phyloP scores from a whole-genome alignment of 2,888 invertebrate species.

The Clitarchus hookeri region DNA sequence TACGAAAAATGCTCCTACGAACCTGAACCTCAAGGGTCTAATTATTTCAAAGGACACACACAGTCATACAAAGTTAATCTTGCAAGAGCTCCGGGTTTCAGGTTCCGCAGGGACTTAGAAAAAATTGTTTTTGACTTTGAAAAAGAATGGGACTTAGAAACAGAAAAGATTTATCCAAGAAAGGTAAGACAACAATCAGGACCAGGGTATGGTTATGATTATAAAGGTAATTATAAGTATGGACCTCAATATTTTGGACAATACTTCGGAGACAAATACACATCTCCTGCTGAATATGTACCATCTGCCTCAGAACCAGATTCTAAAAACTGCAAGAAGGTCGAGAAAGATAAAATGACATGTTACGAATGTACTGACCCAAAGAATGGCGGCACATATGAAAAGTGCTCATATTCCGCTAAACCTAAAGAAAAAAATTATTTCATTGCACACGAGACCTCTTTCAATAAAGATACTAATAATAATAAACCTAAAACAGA shows the following conservation, averaged over 20 bases:
- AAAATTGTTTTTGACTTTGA: constrained; percentile 28
- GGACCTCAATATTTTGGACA: constrained; percentile 51
- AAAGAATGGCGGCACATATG: constrained; percentile 75
- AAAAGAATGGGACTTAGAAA: constrained; percentile 25
- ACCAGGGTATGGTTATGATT: constrained; percentile 26
- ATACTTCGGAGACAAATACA: constrained; percentile 46
- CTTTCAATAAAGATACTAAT: constrained; percentile 34
- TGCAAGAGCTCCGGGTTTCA: constrained; percentile 32
- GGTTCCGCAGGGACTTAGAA: constrained; percentile 33
- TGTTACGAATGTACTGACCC: constrained; percentile 70
- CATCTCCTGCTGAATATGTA: constrained; percentile 30
- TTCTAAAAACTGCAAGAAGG: constrained; percentile 37
- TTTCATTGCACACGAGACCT: constrained; percentile 45
- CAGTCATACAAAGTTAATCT: constrained; percentile 32
- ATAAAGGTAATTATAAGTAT: constrained; percentile 48
- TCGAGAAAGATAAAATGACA: constrained; percentile 45
- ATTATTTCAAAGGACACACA: constrained; percentile 37
- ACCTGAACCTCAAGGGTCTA: constrained; percentile 71
- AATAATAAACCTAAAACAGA: constrained; percentile 29
- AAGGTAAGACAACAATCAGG: constrained; percentile 16
- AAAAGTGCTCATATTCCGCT: constrained; percentile 78
- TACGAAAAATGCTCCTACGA: constrained; percentile 82
- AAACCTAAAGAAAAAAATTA: constrained; percentile 57
- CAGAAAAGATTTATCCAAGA: constrained; percentile 20
- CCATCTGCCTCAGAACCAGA: constrained; percentile 24